These are phyloP conservation scores for Agrotis puta DNA, from an alignment of 2,888 invertebrate genomes.

Conservation along the genomic window DNA sequence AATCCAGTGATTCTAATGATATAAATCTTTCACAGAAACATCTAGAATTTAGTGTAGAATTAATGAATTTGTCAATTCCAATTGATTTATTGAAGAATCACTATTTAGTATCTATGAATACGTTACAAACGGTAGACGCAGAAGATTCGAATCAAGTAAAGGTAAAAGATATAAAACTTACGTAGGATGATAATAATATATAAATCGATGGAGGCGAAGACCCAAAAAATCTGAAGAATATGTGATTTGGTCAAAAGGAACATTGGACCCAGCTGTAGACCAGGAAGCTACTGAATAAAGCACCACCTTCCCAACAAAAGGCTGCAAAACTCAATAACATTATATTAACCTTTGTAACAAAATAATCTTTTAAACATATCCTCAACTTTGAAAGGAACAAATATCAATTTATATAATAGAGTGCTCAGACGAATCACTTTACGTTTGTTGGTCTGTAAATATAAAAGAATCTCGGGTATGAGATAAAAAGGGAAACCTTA, in stretches of 20 bases:
- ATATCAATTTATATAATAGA: constrained; percentile 82
- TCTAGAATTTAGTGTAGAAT: constrained; percentile 33
- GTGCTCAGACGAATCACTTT: constrained; percentile 75
- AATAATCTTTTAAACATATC: constrained; percentile 70
- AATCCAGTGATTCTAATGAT: constrained; percentile 34
- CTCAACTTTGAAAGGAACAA: constrained; percentile 66
- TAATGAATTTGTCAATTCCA: constrained; percentile 30
- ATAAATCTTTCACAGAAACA: constrained; percentile 41
- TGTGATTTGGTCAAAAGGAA: constrained; percentile 5
- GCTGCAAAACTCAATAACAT: constrained; percentile 55
- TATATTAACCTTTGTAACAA: constrained; percentile 58
- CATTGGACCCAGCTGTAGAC: neutral
- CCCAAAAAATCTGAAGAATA: constrained; percentile 11
- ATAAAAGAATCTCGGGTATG: constrained; percentile 74
- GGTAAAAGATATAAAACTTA: neutral
- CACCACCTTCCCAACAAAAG: constrained; percentile 44
- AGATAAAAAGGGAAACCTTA: constrained; percentile 83
- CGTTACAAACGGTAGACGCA: neutral
- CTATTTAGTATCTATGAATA: constrained; percentile 31
- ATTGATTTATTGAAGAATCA: constrained; percentile 49
- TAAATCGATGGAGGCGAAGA: neutral
- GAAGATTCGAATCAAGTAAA: neutral
- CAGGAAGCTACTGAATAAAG: constrained; percentile 27
- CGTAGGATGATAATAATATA: neutral
- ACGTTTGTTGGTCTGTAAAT: constrained; percentile 76